Evolutionary conservation across 2,113 vertebrate species (phyloP).

Genomic region (Cranoglanis bouderius): DNA sequence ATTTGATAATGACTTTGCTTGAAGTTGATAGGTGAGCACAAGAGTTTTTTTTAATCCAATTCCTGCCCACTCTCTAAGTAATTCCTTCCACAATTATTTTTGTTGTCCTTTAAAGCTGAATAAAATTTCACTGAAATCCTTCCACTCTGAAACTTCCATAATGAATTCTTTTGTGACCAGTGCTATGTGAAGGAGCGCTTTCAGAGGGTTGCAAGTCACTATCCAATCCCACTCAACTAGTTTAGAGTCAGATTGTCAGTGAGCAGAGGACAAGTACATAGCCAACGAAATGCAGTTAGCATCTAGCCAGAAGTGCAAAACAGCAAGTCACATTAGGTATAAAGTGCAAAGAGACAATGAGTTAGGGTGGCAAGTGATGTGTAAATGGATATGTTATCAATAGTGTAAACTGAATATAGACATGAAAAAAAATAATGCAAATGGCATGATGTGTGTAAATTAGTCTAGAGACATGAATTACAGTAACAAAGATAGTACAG

Average conservation of each 20-base stretch:
- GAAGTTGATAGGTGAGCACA: not conserved
- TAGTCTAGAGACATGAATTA: too few species aligned
- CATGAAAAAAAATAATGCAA: too few species aligned
- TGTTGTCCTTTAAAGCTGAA: not conserved
- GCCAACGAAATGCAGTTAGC: not conserved
- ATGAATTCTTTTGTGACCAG: not conserved
- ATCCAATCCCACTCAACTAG: too few species aligned
- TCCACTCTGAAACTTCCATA: not conserved
- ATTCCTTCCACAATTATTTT: not conserved
- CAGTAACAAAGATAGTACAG: too few species aligned
- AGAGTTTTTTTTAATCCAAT: not conserved
- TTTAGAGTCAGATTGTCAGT: not conserved
- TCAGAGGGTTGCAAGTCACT: not conserved
- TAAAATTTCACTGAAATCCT: not conserved
- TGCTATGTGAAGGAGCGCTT: not conserved
- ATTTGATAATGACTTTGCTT: not conserved
- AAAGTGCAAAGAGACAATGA: too few species aligned
- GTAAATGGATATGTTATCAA: too few species aligned
- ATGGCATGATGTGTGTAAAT: too few species aligned
- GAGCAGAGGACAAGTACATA: not conserved
- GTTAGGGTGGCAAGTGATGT: too few species aligned
- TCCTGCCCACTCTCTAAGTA: not conserved
- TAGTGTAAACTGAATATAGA: too few species aligned
- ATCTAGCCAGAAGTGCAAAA: not conserved
- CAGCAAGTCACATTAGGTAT: not conserved